These are phyloP conservation scores for Daphoenositta chrysoptera DNA, from an alignment of 2,113 vertebrate genomes.

Conservation along the genomic window DNA sequence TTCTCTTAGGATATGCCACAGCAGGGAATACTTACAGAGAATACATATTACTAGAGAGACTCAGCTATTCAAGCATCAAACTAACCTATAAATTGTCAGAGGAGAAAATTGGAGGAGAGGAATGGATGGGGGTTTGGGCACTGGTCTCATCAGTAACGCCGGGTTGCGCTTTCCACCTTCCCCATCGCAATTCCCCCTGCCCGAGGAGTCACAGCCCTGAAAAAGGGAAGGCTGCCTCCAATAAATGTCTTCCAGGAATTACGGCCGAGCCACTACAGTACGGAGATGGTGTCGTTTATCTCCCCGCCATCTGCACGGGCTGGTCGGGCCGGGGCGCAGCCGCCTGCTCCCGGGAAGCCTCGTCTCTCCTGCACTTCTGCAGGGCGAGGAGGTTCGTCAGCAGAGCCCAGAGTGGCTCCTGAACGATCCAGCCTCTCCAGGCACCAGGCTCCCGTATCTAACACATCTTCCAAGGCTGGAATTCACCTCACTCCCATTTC, in stretches of 20 bases:
- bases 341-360: background rate
- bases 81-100: slow-evolving; percentile 73
- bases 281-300: slow-evolving; percentile 67
- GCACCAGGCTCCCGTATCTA: rapidly evolving
- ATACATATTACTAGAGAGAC: slow-evolving; percentile 71
- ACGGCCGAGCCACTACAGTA: slow-evolving; percentile 59
- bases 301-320: slow-evolving; percentile 68
- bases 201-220: slow-evolving; percentile 36
- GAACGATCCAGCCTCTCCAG: rapidly evolving
- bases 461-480: rapidly evolving
- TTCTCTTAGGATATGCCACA: slow-evolving; percentile 77
- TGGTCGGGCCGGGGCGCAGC: slow-evolving; percentile 33
- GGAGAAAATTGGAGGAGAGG: slow-evolving; percentile 65
- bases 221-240: slow-evolving; percentile 46
- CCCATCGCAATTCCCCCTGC: slow-evolving; percentile 3
- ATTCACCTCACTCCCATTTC: rapidly evolving
- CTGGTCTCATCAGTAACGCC: slow-evolving; percentile 34
- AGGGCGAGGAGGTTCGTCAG: rapidly evolving
- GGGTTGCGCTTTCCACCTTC: slow-evolving; percentile 37
- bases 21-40: slow-evolving; percentile 74
- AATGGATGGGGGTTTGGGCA: slow-evolving; percentile 58
- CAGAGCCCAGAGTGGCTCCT: rapidly evolving
- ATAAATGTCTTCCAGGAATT: slow-evolving; percentile 75
- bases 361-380: rapidly evolving
- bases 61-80: slow-evolving; percentile 70